Evolutionary conservation across 35 echinoderm and acorn worm genomes (phyloP).

Genomic region (Stichopus chloronotus): DNA sequence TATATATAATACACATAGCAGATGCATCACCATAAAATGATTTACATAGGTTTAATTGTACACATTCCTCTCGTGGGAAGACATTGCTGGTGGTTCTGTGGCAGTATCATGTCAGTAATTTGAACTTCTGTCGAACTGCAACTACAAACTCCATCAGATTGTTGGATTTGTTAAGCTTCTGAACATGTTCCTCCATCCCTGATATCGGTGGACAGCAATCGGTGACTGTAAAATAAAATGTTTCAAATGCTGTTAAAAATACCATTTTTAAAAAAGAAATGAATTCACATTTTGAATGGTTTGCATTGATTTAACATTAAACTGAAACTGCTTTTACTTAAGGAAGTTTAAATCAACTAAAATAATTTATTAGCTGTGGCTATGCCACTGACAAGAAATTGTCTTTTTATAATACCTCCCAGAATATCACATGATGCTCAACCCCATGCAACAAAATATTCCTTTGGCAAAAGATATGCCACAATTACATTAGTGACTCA

Average conservation of each 20-base stretch:
- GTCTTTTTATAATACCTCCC: too few species aligned
- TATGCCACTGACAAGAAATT: too few species aligned
- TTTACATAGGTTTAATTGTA: too few species aligned
- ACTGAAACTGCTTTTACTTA: background rate
- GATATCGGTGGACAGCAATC: conserved; percentile 69
- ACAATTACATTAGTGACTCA: too few species aligned
- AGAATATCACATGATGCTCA: too few species aligned
- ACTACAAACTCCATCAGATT: conserved; percentile 89
- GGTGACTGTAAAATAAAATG: conserved; percentile 60
- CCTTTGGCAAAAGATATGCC: too few species aligned
- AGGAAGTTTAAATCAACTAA: too few species aligned
- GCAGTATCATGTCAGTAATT: conserved; percentile 10
- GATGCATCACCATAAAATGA: too few species aligned
- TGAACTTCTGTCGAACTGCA: conserved; percentile 72
- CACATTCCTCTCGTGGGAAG: too few species aligned
- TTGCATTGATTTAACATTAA: background rate
- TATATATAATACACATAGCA: too few species aligned
- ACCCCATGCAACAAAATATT: too few species aligned
- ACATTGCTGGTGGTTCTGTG: background rate
- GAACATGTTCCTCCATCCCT: conserved; percentile 50
- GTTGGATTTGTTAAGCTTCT: conserved; percentile 67
- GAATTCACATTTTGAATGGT: background rate
- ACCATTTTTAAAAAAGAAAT: background rate
- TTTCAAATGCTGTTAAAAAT: conserved; percentile 12
- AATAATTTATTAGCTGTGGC: too few species aligned